phyloP scores from a whole-genome alignment of 2,888 invertebrate genomes.

The Callinectes sapidus region DNA sequence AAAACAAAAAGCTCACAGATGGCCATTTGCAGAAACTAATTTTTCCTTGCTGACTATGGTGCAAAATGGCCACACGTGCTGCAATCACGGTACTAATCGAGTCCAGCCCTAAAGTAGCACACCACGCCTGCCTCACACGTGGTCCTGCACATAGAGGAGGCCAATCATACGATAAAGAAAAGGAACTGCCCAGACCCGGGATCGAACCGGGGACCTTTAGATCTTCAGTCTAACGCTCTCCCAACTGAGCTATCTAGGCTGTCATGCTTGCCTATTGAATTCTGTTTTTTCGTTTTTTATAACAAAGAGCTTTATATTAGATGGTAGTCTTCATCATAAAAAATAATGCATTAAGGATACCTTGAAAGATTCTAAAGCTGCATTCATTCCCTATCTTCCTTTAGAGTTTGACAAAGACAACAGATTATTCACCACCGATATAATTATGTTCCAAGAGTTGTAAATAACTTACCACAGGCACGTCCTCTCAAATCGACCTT shows the following conservation, averaged over 20 bases:
- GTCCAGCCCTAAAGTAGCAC: not conserved
- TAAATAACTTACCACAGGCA: not conserved
- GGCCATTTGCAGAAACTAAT: not conserved
- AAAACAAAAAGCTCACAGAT: not conserved
- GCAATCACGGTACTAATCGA: not conserved
- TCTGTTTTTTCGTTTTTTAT: not conserved
- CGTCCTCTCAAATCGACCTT: not conserved
- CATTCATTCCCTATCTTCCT: not conserved
- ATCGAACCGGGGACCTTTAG: constrained; percentile 73
- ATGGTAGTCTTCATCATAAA: not conserved
- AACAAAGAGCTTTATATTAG: not conserved
- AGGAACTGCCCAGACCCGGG: constrained; percentile 72
- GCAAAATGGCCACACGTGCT: not conserved
- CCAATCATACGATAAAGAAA: not conserved
- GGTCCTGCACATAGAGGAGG: too few species aligned
- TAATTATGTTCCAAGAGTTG: not conserved
- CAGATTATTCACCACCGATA: not conserved
- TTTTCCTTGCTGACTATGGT: not conserved
- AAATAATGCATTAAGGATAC: not conserved
- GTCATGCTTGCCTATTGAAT: not conserved
- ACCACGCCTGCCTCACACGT: not conserved
- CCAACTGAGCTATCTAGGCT: constrained; percentile 73
- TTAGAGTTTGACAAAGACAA: not conserved
- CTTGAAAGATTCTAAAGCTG: not conserved
- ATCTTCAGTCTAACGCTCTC: constrained; percentile 73